Evolutionary conservation across 2,888 invertebrate species (phyloP).

Genomic region (Sipha maydis): DNA sequence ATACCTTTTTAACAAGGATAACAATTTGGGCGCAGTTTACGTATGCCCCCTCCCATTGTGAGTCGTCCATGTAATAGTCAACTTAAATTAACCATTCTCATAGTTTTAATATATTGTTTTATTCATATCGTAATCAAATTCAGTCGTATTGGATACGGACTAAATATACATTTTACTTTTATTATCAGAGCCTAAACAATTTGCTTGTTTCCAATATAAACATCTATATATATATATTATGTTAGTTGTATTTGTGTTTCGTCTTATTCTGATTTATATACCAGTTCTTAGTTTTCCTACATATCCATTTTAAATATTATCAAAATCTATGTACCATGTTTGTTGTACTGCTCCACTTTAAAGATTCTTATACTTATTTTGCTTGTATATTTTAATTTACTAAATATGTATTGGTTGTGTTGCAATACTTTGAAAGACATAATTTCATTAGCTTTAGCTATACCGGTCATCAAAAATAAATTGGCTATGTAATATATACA

Average conservation of each 20-base stretch:
- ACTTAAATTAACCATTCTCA: conserved; percentile 34
- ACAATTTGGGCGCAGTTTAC: too few relatives aligned
- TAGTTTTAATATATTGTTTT: conserved; percentile 31
- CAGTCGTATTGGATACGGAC: conserved; percentile 6
- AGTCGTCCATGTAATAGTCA: conserved; percentile 11
- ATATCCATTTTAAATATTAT: neutral
- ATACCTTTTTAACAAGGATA: too few relatives aligned
- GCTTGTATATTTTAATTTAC: neutral
- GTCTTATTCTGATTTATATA: neutral
- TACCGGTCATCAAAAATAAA: conserved; percentile 24
- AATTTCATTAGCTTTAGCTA: neutral
- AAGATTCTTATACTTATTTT: neutral
- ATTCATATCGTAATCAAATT: neutral
- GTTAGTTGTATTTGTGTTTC: neutral
- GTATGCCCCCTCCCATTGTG: too few relatives aligned
- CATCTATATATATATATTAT: neutral
- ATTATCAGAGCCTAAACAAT: neutral
- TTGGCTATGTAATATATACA: conserved; percentile 21
- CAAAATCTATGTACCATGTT: neutral
- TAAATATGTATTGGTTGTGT: neutral
- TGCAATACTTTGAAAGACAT: neutral
- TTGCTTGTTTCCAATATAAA: neutral
- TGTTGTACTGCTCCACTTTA: neutral
- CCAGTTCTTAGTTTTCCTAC: conserved; percentile 5
- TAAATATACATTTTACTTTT: conserved; percentile 20